Conservation (phyloP, 2,888 invertebrate species). For the Oscheius sp. region DNA sequence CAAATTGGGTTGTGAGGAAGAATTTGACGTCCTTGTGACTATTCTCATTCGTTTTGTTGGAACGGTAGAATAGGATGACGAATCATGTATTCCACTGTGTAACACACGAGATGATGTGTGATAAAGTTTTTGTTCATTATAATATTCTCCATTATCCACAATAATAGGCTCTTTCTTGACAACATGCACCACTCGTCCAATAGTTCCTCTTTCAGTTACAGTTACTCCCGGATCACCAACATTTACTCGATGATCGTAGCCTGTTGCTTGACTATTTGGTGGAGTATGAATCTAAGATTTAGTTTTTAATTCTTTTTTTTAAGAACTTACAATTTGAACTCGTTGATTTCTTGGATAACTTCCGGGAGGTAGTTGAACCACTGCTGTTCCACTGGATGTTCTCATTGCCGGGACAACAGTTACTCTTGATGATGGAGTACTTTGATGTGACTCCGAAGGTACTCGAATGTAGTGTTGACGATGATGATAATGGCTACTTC, state of each 20-base stretch:
- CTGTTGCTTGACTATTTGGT: neutral
- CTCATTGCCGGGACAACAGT: constrained; percentile 26
- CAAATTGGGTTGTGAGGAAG: neutral
- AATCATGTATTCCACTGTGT: too few relatives aligned
- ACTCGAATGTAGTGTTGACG: constrained; percentile 3
- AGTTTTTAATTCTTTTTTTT: neutral
- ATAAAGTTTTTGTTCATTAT: neutral
- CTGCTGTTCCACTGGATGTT: constrained; percentile 16
- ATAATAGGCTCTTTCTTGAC: constrained; percentile 1
- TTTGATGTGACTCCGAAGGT: neutral
- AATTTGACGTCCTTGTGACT: too few relatives aligned
- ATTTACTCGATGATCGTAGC: constrained; percentile 3
- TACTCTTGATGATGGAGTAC: constrained; percentile 8
- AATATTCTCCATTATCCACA: neutral
- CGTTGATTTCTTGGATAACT: constrained; percentile 1
- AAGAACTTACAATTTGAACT: constrained; percentile 22
- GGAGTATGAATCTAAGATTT: constrained; percentile 19
- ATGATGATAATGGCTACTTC: too few relatives aligned
- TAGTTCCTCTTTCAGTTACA: constrained; percentile 11
- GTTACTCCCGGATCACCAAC: constrained; percentile 25
- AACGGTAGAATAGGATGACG: too few relatives aligned
- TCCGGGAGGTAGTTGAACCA: constrained; percentile 24
- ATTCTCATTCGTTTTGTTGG: too few relatives aligned
- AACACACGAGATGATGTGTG: too few relatives aligned
- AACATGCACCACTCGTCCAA: neutral